Evolutionary conservation across 1,140 invertebrate species (phyloP).

Genomic region (Drosophila parvula): DNA sequence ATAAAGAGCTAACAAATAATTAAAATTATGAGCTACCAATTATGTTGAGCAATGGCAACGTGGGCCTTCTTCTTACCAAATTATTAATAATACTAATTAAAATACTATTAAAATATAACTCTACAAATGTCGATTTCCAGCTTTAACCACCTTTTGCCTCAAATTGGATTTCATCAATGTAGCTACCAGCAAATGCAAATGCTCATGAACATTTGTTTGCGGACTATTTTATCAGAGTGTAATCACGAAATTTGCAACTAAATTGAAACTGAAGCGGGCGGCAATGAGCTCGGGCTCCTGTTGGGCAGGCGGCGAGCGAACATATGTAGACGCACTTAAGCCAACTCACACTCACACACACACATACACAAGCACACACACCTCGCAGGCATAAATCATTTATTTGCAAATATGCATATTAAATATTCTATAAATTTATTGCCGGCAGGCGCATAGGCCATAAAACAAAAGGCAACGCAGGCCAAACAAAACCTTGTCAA

Average conservation of each 20-base stretch:
- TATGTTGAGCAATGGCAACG: too few species aligned
- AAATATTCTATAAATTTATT: constrained; percentile 77
- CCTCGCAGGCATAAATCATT: constrained; percentile 67
- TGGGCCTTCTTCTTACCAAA: too few species aligned
- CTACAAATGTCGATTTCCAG: not conserved
- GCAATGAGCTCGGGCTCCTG: constrained; percentile 6
- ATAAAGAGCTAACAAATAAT: too few species aligned
- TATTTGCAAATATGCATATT: constrained; percentile 76
- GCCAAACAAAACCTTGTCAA: constrained; percentile 57
- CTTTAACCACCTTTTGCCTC: too few species aligned
- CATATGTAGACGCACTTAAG: constrained; percentile 63
- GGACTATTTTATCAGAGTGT: constrained; percentile 9
- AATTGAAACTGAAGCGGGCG: constrained; percentile 47
- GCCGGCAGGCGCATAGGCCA: constrained; percentile 56
- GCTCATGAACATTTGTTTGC: not conserved
- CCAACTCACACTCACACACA: constrained; percentile 19
- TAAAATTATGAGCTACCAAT: too few species aligned
- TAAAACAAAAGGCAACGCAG: constrained; percentile 61
- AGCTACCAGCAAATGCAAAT: too few species aligned
- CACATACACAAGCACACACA: not conserved
- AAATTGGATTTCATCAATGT: not conserved
- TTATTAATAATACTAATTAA: too few species aligned
- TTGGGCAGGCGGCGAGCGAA: constrained; percentile 30
- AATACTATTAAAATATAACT: too few species aligned
- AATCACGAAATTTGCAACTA: constrained; percentile 38